A percentile compares a stretch with the other conserved stretches of the same genome.
phyloP scores from a whole-genome alignment of 2,888 invertebrate genomes.

The Lagria hirta region DNA sequence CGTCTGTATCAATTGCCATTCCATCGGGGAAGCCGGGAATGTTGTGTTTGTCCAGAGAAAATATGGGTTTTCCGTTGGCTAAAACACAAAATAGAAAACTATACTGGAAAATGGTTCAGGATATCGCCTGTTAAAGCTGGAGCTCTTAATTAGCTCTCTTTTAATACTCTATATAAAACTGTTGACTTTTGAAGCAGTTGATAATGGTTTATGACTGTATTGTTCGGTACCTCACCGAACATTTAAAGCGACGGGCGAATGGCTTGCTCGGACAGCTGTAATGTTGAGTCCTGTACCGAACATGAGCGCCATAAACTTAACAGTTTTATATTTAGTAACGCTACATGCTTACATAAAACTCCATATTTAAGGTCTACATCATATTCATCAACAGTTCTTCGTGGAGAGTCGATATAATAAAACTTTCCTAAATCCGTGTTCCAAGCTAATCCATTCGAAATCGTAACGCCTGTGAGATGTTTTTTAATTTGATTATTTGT shows the following conservation, averaged over 20 bases:
- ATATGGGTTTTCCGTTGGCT: conserved; percentile 64
- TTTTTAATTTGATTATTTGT: conserved; percentile 29
- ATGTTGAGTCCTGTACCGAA: no score
- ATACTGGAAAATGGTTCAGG: no score
- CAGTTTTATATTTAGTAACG: no score
- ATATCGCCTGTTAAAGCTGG: no score
- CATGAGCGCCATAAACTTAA: no score
- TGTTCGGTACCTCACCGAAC: no score
- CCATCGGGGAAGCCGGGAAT: conserved; percentile 65
- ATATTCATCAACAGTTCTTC: conserved; percentile 65
- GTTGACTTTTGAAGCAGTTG: no score
- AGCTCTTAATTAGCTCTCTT: no score
- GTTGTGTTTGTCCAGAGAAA: conserved; percentile 56
- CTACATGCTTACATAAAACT: conserved; percentile 41
- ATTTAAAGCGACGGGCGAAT: no score
- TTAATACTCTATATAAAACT: no score
- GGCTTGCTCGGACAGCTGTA: no score
- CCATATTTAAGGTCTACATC: conserved; percentile 63
- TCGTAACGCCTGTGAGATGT: conserved; percentile 35
- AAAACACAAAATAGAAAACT: conserved; percentile 36
- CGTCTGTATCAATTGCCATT: conserved; percentile 78
- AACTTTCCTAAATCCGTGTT: conserved; percentile 64
- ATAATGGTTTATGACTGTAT: no score
- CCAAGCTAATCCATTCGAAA: conserved; percentile 74
- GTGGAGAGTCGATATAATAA: conserved; percentile 75